Percentiles rank a stretch among this genome's conserved stretches.
Conservation (phyloP, 2,113 vertebrate genomes). For the Nerophis ophidion region DNA sequence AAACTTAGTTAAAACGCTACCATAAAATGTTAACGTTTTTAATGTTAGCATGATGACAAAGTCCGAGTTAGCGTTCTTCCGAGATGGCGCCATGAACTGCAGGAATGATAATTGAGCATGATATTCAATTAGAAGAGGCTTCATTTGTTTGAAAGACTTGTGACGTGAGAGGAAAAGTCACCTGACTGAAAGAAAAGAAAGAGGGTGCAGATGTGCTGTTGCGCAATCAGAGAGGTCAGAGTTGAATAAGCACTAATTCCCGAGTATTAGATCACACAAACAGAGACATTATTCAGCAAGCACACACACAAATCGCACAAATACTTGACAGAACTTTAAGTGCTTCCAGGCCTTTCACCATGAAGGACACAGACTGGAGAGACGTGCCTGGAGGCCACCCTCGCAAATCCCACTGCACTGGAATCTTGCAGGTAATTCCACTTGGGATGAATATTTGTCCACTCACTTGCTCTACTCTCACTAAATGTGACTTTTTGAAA, state of each 20-base stretch:
- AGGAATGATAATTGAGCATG: constrained; percentile 23
- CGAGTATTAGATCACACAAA: constrained; percentile 51
- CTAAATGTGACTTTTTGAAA: too few relatives aligned
- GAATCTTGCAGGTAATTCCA: constrained; percentile 4
- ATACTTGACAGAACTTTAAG: constrained; percentile 7
- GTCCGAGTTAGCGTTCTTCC: too few relatives aligned
- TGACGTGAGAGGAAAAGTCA: too few relatives aligned
- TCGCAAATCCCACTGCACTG: constrained; percentile 6
- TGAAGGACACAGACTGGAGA: constrained; percentile 2
- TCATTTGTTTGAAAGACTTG: too few relatives aligned
- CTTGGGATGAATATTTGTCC: background rate
- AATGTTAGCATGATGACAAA: too few relatives aligned
- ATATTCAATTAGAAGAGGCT: background rate
- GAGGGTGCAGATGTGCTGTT: constrained; percentile 45
- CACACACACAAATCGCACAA: constrained; percentile 34
- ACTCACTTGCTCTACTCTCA: background rate
- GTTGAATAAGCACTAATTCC: constrained; percentile 60
- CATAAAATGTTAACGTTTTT: too few relatives aligned
- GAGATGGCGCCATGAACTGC: background rate
- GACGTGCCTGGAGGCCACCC: constrained; percentile 3
- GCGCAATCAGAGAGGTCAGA: constrained; percentile 55
- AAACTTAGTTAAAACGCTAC: too few relatives aligned
- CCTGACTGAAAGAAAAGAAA: constrained; percentile 7
- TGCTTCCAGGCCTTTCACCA: constrained; percentile 30
- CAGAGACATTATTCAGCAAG: constrained; percentile 20